A percentile compares a stretch with the other conserved stretches of the same genome.
phyloP scores from a whole-genome alignment of 1,140 invertebrate genomes.

The Ladona fulva region DNA sequence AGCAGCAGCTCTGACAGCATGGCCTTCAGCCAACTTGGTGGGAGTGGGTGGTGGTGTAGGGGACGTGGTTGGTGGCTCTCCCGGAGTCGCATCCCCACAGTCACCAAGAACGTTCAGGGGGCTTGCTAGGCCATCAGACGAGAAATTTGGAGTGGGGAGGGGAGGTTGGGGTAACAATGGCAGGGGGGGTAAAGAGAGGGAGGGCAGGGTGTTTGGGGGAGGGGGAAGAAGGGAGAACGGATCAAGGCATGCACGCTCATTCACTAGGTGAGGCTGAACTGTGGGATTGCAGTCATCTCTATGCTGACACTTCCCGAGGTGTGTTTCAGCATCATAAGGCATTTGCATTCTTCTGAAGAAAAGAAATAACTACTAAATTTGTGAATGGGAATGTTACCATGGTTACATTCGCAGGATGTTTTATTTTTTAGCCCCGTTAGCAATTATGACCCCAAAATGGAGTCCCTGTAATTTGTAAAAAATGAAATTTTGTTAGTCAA shows the following conservation, averaged over 20 bases:
- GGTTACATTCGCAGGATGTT: background rate
- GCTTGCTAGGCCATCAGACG: background rate
- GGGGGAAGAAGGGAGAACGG: background rate
- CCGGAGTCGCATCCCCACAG: background rate
- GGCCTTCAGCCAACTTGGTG: background rate
- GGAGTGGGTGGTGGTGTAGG: background rate
- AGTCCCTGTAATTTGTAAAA: background rate
- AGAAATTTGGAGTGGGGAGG: background rate
- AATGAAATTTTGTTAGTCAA: background rate
- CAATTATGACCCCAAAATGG: background rate
- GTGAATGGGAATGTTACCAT: background rate
- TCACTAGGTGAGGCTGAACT: background rate
- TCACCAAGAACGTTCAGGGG: background rate
- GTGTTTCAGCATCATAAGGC: background rate
- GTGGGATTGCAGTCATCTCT: background rate
- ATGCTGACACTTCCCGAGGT: background rate
- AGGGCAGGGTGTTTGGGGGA: background rate
- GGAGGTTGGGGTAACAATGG: background rate
- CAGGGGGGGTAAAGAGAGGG: background rate
- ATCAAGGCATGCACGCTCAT: background rate
- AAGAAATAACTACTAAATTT: background rate
- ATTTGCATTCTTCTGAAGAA: background rate
- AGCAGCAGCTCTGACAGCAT: background rate
- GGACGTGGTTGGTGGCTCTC: background rate
- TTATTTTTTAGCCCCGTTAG: background rate